phyloP scores from a whole-genome alignment of 2,797 vertebrate species.

The Hippocampus kuda region DNA sequence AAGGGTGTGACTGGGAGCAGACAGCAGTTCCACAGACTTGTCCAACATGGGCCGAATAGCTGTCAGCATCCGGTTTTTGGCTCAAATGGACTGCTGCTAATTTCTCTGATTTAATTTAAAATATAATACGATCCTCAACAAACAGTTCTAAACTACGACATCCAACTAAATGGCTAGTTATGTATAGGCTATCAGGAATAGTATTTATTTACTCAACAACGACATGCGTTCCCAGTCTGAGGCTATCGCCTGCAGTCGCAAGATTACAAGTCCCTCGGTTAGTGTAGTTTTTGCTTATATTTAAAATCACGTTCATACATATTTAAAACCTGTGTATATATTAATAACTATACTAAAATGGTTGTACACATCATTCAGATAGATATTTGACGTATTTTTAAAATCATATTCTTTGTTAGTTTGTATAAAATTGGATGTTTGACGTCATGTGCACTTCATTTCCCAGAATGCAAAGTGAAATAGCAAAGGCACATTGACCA shows the following conservation, averaged over 20 bases:
- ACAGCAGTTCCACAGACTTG: constrained; percentile 29
- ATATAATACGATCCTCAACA: not conserved
- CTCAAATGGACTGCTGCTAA: not conserved
- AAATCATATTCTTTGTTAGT: not conserved
- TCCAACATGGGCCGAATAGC: constrained; percentile 40
- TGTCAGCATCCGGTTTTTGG: constrained; percentile 25
- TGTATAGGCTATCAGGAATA: constrained; percentile 4
- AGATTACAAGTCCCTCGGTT: constrained; percentile 18
- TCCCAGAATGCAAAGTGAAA: constrained; percentile 41
- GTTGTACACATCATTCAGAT: not conserved
- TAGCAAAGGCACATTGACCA: rapidly evolving
- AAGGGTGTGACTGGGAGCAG: constrained; percentile 54
- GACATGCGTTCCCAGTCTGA: constrained; percentile 35
- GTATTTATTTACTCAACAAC: constrained; percentile 7
- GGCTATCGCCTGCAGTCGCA: constrained; percentile 39
- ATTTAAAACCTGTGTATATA: not conserved
- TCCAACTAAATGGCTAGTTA: not conserved
- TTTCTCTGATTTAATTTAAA: not conserved
- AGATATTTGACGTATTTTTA: not conserved
- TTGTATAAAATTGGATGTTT: not conserved
- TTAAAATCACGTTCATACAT: rapidly evolving
- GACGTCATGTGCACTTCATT: constrained; percentile 20
- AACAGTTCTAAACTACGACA: not conserved
- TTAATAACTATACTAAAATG: not conserved
- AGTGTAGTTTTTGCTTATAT: constrained; percentile 48